Base-by-base conservation (phyloP, 1,140 invertebrate genomes). In the Hylyphantes graminicola region DNA sequence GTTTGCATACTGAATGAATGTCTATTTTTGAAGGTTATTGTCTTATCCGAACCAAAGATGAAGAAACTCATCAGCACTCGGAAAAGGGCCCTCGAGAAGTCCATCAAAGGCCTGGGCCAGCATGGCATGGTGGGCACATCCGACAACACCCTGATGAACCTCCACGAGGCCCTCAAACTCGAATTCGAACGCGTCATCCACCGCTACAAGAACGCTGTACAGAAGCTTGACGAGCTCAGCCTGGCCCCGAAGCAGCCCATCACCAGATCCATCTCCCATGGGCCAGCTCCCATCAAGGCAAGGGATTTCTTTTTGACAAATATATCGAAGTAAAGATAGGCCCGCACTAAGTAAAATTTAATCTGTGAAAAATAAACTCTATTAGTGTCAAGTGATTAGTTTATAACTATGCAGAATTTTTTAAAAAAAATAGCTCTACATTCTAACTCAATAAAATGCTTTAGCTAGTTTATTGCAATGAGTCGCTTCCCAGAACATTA, bases 131-230 rank as follows among this genome's bases (percentile, higher is more conserved):
- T 94, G 0, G 91, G 92, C 51, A 92, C 91, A 11, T 91, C 91
- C 6, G 91, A 92, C 87, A 90, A 92, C 82, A 90, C 90, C 15
- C 87, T 93, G 5, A 91, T 92, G 80, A 91, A 91, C 85, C 88
- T 93, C 2, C 92, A 92, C 87, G 91, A 91, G 63, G 91, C 91
- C 50, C 86, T 91, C 55, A 90, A 90, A 85, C 87, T 94, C 15
- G 95, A 97, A 89, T 93, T 97, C 57, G 94, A 95, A 87, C 90
- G 93, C 68, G 93, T 96, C 50, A 93, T 95, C 13, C 94, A 95
- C 21, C 94, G 94, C 35, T 97, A 96, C 90, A 96, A 96, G 89
- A 93, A 92, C 86, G 96, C 95, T 15, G 90, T 97, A 64, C 94
- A 95, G 87, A 96, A 95, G 89, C 90, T 97, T 84, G 95, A 97